Base-by-base conservation (phyloP, 1,140 invertebrate genomes). In the Drosophila paulistorum region DNA sequence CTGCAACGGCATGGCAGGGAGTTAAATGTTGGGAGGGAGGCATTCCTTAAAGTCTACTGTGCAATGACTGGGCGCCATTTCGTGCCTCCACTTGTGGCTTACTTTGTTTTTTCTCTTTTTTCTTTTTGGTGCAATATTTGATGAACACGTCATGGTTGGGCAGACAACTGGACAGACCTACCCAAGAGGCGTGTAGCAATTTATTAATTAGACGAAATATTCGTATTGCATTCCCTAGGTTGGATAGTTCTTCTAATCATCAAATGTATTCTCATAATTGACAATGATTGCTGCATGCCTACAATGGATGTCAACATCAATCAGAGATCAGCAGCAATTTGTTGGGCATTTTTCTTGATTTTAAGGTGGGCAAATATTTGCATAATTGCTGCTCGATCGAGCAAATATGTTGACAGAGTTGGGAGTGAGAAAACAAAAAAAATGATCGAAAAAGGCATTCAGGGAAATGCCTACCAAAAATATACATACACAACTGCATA, bases 361-460 rank as follows among this genome's bases (percentile, higher is more conserved):
- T 79, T 63, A 68, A 87, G 79, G 82, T 71, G 83, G 75, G 76
- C 83, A 79, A 83, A 83, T 86, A 83, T 86, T 86, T 86, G 83
- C 83, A 86, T 87, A 86, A 86, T 87, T 86, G 79, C 83, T 69
- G 82, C 75, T 78, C 76, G 74, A 69, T 71, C 78, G 77, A 77
- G 65, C 81, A 83, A 45, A 67, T 64, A 70, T 45, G 35, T n/a
- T 41, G 59, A 17, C 41, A 65, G 14, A 54, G 30, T 60, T 26
- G 59, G 67, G 60, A 51, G 45, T 51, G 39, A 71, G 64, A 57
- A 41, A 51, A 65, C 30, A 48, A 42, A 71, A 60, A 41, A 30
- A 51, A 45, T 63, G 55, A 58, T 54, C 13, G 63, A 17, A 57
- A 61, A 51, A 51, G 45, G 45, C 45, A 51, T 42, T 64, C 64